A percentile compares a stretch with the other conserved stretches of the same genome.
Conservation (phyloP, 2,888 invertebrate species). For the Tuta absoluta region DNA sequence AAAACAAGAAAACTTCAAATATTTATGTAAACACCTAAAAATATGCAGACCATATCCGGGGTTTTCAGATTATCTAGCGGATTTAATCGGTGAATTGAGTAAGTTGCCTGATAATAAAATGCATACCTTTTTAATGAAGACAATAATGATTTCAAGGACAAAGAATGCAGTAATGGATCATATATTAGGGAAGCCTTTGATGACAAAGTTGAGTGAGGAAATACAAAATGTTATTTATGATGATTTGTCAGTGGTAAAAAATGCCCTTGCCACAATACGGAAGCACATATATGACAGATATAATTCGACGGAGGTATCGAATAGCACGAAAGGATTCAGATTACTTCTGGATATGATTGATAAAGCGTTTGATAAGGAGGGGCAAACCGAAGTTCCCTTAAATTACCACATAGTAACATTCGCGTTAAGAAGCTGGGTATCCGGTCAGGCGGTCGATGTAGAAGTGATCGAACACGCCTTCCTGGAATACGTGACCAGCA, state of each 20-base stretch:
- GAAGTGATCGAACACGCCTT: background rate
- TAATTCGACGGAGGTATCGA: background rate
- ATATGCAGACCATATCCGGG: slow-evolving; percentile 5
- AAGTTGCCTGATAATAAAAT: slow-evolving; percentile 1
- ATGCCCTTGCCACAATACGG: background rate
- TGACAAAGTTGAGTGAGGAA: background rate
- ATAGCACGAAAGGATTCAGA: background rate
- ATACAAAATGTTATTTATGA: background rate
- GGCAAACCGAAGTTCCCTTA: background rate
- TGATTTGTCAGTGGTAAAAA: background rate
- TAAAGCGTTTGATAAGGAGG: background rate
- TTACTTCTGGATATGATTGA: slow-evolving; percentile 9
- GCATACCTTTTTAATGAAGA: slow-evolving; percentile 12
- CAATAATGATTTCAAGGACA: background rate
- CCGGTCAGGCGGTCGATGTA: background rate
- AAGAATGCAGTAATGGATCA: background rate
- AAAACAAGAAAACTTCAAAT: slow-evolving; percentile 1
- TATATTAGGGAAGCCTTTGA: background rate
- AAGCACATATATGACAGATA: slow-evolving; percentile 11
- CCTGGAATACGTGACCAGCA: background rate
- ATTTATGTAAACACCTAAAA: background rate
- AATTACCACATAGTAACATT: background rate
- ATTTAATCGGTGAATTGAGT: background rate
- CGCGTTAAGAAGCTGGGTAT: background rate
- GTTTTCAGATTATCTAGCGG: slow-evolving; percentile 8